Evolutionary conservation across 2,888 invertebrate genomes (phyloP).

Genomic region (Keiferia lycopersicella): DNA sequence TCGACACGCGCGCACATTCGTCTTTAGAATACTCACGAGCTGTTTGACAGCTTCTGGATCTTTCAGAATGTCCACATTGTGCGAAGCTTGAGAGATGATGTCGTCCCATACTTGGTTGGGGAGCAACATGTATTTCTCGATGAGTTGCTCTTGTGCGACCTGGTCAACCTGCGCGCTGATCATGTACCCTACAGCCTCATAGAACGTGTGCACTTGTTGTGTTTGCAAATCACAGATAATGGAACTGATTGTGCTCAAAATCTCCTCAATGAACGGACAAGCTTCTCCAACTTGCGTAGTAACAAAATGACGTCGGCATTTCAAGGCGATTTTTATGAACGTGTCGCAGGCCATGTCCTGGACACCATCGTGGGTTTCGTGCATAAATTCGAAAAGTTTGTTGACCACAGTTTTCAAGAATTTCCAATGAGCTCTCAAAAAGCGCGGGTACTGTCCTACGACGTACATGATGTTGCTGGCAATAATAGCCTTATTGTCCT

Average conservation of each 20-base stretch:
- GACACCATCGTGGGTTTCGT: constrained; percentile 99
- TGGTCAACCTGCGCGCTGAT: constrained; percentile 97
- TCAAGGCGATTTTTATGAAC: constrained; percentile 99
- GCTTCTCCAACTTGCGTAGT: constrained; percentile 97
- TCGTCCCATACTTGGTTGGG: constrained; percentile 99
- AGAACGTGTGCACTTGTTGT: constrained; percentile 99
- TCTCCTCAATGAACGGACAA: constrained; percentile 99
- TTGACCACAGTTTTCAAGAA: constrained; percentile 99
- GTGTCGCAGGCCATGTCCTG: constrained; percentile 99
- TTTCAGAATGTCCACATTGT: constrained; percentile 97
- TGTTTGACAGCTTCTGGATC: constrained; percentile 98
- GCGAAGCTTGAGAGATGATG: constrained; percentile 97
- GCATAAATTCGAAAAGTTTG: constrained; percentile 99
- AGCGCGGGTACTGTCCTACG: constrained; percentile 99
- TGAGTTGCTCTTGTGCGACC: constrained; percentile 94
- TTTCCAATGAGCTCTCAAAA: constrained; percentile 99
- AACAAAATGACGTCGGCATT: constrained; percentile 98
- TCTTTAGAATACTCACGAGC: constrained; percentile 98
- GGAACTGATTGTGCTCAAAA: constrained; percentile 95
- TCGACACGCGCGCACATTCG: constrained; percentile 99
- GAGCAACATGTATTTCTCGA: constrained; percentile 98
- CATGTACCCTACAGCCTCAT: constrained; percentile 99
- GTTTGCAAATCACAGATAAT: constrained; percentile 99
- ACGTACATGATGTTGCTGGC: constrained; percentile 99
- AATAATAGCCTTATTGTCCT: constrained; percentile 99